Base-by-base conservation (phyloP, 1,140 invertebrate species). In the Pristionchus pacificus region DNA sequence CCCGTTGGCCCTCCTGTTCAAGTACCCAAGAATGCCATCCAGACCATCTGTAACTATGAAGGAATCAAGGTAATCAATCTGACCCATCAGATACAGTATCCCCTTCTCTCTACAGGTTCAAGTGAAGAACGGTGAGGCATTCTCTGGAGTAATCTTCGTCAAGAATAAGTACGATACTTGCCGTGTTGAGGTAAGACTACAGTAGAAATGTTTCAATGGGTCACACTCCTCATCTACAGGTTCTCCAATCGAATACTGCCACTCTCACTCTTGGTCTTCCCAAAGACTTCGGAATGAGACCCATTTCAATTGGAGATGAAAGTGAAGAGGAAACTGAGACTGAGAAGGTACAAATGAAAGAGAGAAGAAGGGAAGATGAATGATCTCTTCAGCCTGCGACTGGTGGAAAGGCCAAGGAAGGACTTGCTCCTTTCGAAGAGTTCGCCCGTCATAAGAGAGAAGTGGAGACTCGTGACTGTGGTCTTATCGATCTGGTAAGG, bases 141-240 rank as follows among this genome's bases (percentile, higher is more conserved):
- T 83, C 78, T 74, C 75, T 57, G 81, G 81, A 60, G 83, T 83
- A 15, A 77, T 83, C 29, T 83, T 83, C 65, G 81, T 84, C 31
- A 83, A 84, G 74, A 83, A 84, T 60, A 83, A 84, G 65, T 83
- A 83, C 61, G 81, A 83, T 65, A 81, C 79, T 55, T 83, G 81
- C 69, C 82, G 81, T 61, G 79, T 84, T 63, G 81, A 83, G 65
- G 79, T 80, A 49, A 32, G n/a, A n/a, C n/a, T n/a, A n/a, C n/a
- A n/a, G n/a, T n/a, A n/a, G n/a, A n/a, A n/a, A n/a, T n/a, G n/a
- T n/a, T n/a, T n/a, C n/a, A n/a, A n/a, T n/a, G n/a, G n/a, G n/a
- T n/a, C n/a, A n/a, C n/a, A n/a, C n/a, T n/a, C n/a, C n/a, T n/a
- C n/a, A n/a, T n/a, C n/a, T n/a, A n/a, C n/a, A n/a, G n/a, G n/a